Conservation (phyloP, 2,797 vertebrate species). For the Liasis olivaceus region DNA sequence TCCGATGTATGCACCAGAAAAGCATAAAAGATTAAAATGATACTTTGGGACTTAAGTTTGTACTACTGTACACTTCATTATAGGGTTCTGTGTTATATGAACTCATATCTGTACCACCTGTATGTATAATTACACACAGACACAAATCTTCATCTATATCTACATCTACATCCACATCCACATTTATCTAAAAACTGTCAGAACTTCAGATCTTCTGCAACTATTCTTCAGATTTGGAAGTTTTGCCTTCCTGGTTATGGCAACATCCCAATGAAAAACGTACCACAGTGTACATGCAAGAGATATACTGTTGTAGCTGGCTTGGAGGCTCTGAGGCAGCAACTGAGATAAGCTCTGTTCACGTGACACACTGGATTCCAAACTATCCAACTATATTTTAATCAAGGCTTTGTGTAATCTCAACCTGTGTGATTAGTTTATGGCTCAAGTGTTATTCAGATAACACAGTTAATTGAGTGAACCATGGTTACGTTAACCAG, state of each 20-base stretch:
- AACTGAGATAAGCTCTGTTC: background rate
- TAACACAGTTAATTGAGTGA: too few species aligned
- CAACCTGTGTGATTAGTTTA: too few species aligned
- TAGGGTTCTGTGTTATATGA: background rate
- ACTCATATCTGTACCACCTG: background rate
- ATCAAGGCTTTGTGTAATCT: too few species aligned
- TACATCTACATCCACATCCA: background rate
- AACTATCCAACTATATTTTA: background rate
- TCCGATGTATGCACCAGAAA: conserved; percentile 1
- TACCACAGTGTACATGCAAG: background rate
- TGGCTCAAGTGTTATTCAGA: too few species aligned
- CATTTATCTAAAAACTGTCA: background rate
- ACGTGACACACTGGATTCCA: background rate
- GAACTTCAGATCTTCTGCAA: background rate
- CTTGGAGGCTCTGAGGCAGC: background rate
- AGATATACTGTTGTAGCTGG: background rate
- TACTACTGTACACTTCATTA: background rate
- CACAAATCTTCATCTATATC: background rate
- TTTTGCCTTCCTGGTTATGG: background rate
- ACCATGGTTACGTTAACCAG: too few species aligned
- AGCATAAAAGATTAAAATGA: background rate
- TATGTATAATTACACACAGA: background rate
- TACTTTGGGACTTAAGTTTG: background rate
- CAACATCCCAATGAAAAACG: background rate
- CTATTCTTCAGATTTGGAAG: background rate